Percentiles rank a stretch among this genome's conserved stretches.
Evolutionary conservation across 2,888 invertebrate genomes (phyloP).

Genomic region (Eupsilia transversa): DNA sequence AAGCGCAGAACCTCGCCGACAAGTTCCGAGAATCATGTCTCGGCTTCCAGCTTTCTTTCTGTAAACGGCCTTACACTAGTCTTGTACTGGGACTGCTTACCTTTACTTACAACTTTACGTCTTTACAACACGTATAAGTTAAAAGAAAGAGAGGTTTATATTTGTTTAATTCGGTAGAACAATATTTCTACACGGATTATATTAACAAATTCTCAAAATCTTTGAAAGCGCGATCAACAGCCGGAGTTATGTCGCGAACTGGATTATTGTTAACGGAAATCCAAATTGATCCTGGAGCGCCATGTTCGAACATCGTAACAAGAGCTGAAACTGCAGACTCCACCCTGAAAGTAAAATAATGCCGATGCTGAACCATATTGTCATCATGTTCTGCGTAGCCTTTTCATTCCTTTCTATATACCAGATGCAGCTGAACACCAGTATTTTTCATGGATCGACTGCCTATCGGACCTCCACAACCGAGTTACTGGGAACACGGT

Average conservation of each 20-base stretch:
- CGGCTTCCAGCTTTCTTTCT: too few species aligned
- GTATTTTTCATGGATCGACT: too few species aligned
- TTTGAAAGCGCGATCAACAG: conserved; percentile 58
- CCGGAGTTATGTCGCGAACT: conserved; percentile 66
- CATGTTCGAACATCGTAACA: conserved; percentile 65
- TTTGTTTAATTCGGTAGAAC: background rate
- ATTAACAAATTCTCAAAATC: conserved; percentile 42
- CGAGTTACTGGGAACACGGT: background rate
- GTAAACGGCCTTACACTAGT: too few species aligned
- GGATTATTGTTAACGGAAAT: conserved; percentile 62
- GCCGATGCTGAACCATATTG: too few species aligned
- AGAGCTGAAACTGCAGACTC: conserved; percentile 68
- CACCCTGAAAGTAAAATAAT: conserved; percentile 60
- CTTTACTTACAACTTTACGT: background rate
- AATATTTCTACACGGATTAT: background rate
- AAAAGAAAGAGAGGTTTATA: background rate
- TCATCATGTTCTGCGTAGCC: too few species aligned
- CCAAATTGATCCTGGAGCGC: conserved; percentile 71
- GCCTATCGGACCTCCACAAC: too few species aligned
- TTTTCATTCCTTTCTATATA: too few species aligned
- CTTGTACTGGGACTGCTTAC: background rate
- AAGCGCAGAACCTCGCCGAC: too few species aligned
- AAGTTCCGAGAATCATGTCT: too few species aligned
- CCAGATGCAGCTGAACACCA: background rate
- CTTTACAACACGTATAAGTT: background rate